Conservation (phyloP, 2,797 vertebrate genomes). For the Takifugu rubripes region DNA sequence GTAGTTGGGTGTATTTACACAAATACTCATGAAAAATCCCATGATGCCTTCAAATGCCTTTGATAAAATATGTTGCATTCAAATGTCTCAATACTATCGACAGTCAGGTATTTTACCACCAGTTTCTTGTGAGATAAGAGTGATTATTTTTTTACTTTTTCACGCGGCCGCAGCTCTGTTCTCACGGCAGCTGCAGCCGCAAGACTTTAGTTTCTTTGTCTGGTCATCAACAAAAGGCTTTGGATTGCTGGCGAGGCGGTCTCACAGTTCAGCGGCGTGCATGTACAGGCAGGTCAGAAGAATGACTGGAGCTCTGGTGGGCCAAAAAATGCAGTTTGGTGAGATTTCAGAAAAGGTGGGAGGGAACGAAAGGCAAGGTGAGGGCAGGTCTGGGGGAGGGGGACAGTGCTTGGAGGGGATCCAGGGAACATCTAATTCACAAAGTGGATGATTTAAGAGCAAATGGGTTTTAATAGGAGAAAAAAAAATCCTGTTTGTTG, state of each 20-base stretch:
- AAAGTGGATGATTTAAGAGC: background rate
- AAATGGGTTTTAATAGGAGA: background rate
- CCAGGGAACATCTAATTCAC: conserved; percentile 17
- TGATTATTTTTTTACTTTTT: conserved; percentile 1
- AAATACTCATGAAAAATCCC: background rate
- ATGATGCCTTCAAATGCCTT: background rate
- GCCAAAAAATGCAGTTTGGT: conserved; percentile 80
- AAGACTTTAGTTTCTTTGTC: conserved; percentile 70
- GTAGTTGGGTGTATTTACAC: background rate
- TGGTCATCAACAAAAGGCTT: conserved; percentile 64
- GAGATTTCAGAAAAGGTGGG: conserved; percentile 71
- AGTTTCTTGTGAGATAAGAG: background rate
- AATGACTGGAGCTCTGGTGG: conserved; percentile 76
- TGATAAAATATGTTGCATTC: background rate
- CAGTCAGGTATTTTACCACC: too few species aligned
- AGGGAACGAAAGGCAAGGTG: conserved; percentile 17
- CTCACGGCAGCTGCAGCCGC: conserved; percentile 60
- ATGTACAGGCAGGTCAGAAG: conserved; percentile 73
- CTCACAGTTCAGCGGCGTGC: conserved; percentile 64
- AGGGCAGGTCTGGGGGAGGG: background rate
- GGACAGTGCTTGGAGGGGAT: conserved; percentile 55
- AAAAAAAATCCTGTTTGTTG: background rate
- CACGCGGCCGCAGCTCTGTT: conserved; percentile 37
- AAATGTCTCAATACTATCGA: too few species aligned
- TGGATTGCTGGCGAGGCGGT: conserved; percentile 64